These are phyloP conservation scores for Corythornis madagascariensis DNA, from an alignment of 2,113 vertebrate species.

Conservation along the genomic window DNA sequence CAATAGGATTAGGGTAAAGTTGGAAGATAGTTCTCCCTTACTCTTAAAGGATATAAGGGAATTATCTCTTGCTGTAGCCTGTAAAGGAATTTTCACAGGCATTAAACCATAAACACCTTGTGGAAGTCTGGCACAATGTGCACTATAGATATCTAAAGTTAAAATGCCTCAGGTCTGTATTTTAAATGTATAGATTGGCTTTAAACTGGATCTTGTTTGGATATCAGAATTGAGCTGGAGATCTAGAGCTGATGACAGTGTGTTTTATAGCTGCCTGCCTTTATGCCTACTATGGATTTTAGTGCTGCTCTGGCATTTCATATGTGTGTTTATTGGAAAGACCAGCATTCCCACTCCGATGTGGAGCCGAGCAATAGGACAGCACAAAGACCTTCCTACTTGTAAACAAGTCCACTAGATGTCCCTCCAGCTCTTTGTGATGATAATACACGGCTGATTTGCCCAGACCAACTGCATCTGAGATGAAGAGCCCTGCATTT, in stretches of 20 bases:
- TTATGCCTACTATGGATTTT: neutral
- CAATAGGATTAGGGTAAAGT: neutral
- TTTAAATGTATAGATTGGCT: neutral
- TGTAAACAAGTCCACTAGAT: constrained; percentile 53
- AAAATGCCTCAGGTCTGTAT: neutral
- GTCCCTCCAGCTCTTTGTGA: constrained; percentile 51
- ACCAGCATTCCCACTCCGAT: neutral
- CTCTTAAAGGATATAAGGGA: neutral
- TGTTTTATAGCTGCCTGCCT: neutral
- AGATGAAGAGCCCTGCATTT: neutral
- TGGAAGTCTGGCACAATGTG: neutral
- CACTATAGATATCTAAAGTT: neutral
- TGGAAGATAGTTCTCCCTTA: neutral
- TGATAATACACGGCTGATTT: neutral
- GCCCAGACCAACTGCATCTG: neutral
- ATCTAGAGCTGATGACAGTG: neutral
- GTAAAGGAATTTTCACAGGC: neutral
- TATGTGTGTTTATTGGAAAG: neutral
- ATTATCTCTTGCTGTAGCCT: neutral
- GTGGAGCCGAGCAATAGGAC: neutral
- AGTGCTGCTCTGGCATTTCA: neutral
- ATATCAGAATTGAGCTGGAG: neutral
- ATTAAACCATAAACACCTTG: constrained; percentile 1
- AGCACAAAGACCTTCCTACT: neutral
- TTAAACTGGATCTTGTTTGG: neutral